Conservation (phyloP, 1,140 invertebrate species). For the Chymomyza costata region DNA sequence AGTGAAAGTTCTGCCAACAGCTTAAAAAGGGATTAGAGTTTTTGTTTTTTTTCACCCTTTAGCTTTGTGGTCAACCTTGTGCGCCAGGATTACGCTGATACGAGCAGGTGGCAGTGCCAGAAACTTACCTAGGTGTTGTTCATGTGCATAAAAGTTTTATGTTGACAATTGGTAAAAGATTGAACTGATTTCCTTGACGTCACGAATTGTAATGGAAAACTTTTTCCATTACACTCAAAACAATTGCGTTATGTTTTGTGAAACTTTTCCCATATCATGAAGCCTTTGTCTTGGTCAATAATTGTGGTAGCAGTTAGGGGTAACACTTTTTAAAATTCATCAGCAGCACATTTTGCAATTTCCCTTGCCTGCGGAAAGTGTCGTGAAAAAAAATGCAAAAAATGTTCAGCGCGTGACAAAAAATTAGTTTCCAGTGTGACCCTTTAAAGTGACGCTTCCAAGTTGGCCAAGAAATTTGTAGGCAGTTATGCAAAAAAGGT, state of each 20-base stretch:
- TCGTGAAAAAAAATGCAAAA: constrained; percentile 21
- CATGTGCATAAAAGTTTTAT: constrained; percentile 26
- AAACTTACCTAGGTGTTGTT: constrained; percentile 18
- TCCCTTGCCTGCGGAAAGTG: too few relatives aligned
- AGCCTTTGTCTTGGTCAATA: constrained; percentile 35
- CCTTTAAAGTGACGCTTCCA: too few relatives aligned
- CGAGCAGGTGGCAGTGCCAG: constrained; percentile 30
- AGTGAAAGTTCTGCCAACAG: constrained; percentile 63
- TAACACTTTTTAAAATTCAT: constrained; percentile 16
- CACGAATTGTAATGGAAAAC: too few relatives aligned
- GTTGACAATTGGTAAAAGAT: constrained; percentile 37
- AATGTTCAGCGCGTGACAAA: constrained; percentile 53
- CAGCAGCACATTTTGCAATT: too few relatives aligned
- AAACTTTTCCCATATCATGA: constrained; percentile 30
- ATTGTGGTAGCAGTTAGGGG: constrained; percentile 20
- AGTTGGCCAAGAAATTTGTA: constrained; percentile 41
- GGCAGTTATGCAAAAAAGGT: constrained; percentile 61
- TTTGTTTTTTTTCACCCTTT: not conserved
- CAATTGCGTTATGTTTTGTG: constrained; percentile 37
- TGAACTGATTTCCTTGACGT: too few relatives aligned
- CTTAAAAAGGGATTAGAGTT: constrained; percentile 67
- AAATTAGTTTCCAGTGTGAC: constrained; percentile 50
- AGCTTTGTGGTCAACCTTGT: not conserved
- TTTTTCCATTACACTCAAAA: too few relatives aligned
- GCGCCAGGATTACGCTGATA: constrained; percentile 28